phyloP scores from a whole-genome alignment of 2,888 invertebrate species.

The Habrosyne pyritoides region DNA sequence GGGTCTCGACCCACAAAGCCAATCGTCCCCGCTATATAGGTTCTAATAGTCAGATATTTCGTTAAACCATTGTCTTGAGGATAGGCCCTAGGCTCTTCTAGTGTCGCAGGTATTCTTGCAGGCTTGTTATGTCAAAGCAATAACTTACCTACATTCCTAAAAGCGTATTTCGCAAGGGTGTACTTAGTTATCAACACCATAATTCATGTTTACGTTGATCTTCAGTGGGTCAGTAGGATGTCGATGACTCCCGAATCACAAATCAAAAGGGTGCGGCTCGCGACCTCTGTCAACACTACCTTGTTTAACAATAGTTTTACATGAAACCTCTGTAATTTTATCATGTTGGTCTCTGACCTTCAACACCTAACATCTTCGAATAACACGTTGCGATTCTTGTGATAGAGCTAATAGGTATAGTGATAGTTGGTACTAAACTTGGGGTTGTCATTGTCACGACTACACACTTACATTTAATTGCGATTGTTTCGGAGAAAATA shows the following conservation, averaged over 20 bases:
- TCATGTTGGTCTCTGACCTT: constrained; percentile 58
- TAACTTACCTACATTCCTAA: neutral
- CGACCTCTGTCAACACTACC: constrained; percentile 59
- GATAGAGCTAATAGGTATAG: neutral
- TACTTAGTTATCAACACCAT: constrained; percentile 47
- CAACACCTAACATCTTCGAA: constrained; percentile 29
- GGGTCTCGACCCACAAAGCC: too few relatives aligned
- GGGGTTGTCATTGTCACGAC: neutral
- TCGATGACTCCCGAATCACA: constrained; percentile 35
- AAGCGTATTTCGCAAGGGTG: constrained; percentile 14
- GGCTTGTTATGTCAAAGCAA: neutral
- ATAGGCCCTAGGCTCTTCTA: too few relatives aligned
- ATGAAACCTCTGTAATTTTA: constrained; percentile 53
- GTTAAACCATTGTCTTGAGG: too few relatives aligned
- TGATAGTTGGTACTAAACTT: neutral
- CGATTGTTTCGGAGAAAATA: neutral
- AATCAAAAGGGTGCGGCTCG: constrained; percentile 34
- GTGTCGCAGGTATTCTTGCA: neutral
- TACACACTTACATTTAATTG: neutral
- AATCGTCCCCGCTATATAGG: too few relatives aligned
- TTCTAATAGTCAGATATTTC: too few relatives aligned
- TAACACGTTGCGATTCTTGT: neutral
- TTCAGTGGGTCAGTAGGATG: constrained; percentile 53
- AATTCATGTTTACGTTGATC: constrained; percentile 53
- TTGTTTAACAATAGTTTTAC: constrained; percentile 53